Conservation (phyloP, 1,140 invertebrate species). For the Brachionus koreanus region DNA sequence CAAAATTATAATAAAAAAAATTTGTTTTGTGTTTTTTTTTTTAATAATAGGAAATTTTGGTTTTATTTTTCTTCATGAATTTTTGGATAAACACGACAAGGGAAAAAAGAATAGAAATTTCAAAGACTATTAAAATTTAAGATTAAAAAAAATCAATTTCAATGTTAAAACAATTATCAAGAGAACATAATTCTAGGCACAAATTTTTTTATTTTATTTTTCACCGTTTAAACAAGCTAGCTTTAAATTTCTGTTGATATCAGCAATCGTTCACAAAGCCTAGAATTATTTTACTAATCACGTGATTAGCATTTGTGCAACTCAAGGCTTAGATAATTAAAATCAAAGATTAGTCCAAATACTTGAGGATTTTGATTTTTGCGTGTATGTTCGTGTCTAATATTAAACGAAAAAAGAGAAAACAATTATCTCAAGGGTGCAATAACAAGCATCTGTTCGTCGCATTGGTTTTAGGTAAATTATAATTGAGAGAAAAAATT, state of each 20-base stretch:
- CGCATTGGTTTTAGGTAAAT: neutral
- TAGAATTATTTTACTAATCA: neutral
- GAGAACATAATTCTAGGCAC: neutral
- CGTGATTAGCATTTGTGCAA: neutral
- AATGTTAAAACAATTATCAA: neutral
- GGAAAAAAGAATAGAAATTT: too few species aligned
- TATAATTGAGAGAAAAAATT: neutral
- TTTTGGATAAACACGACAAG: too few species aligned
- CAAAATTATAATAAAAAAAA: neutral
- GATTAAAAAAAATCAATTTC: neutral
- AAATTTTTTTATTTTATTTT: neutral
- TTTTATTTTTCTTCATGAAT: neutral
- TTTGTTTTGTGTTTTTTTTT: neutral
- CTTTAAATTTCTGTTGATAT: neutral
- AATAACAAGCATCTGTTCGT: neutral
- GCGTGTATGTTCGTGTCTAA: neutral
- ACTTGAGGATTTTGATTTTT: neutral
- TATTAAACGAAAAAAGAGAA: neutral
- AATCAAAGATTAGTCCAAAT: neutral
- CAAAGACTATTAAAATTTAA: too few species aligned
- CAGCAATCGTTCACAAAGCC: neutral
- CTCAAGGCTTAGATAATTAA: neutral
- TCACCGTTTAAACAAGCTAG: neutral
- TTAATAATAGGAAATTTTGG: neutral
- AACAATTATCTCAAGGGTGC: neutral